Base-by-base conservation (phyloP, 2,888 invertebrate species). In the Platypus cylindrus region DNA sequence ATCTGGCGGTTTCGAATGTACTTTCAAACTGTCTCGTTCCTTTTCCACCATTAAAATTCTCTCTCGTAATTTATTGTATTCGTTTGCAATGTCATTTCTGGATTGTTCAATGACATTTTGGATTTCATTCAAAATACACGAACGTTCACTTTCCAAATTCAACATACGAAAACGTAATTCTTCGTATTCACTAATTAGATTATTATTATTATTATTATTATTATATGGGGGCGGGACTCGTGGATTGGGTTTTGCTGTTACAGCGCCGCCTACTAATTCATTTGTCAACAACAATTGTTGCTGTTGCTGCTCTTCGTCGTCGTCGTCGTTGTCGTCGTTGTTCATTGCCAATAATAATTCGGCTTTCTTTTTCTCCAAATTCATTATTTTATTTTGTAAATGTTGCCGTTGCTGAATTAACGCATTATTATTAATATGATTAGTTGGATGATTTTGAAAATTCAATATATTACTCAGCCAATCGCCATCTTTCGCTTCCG, bases 131-230 rank as follows among this genome's bases (percentile, higher is more conserved):
- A 51, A 26, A 15, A 51, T 37, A 12, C 44, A 32, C 1, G 46
- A 41, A 17, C 49, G 30, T 37, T 51, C 49, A 11, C 44, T 32
- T 38, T 51, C 50, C 17, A 51, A 30, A 22, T 50, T 43, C 5
- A 47, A 36, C 29, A 51, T 46, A 38, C 44, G 44, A 12, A 42
- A 31, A 22, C 47, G 42, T 12, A 49, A 31, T 17, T 41, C 24
- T 17, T 48, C 47, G 32, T 48, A 48, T 24, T 47, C 45, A 14
- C 28, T 34, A 23, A 44, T 36, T n/a, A 43, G 32, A 8, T 40
- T 42, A 15, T 44, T 40, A 5, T 45, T 36, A 3, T 44, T 37
- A 2, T 37, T 35, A 11, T 33, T 35, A 3, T 23, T 17, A n/a
- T n/a, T n/a, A n/a, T n/a, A n/a, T n/a, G n/a, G n/a, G n/a, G n/a